Conservation (phyloP, 1,140 invertebrate species). For the Colletes gigas region DNA sequence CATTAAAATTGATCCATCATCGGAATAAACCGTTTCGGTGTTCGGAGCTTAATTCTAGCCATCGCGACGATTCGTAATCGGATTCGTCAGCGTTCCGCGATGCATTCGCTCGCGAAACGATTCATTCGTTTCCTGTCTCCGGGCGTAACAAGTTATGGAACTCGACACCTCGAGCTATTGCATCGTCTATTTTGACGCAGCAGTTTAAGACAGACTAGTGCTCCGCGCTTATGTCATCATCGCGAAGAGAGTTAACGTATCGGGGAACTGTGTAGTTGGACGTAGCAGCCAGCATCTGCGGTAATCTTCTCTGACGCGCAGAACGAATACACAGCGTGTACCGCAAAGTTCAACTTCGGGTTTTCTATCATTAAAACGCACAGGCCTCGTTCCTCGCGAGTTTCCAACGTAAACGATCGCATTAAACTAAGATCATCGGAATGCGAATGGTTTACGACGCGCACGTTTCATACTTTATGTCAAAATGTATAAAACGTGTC, state of each 20-base stretch:
- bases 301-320: conserved; percentile 33
- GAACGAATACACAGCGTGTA: not conserved
- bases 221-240: conserved; percentile 36
- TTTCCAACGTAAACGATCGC: too few relatives aligned
- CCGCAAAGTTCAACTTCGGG: not conserved
- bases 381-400: too few relatives aligned
- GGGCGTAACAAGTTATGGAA: conserved; percentile 17
- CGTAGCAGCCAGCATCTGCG: conserved; percentile 1
- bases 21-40: not conserved
- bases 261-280: conserved; percentile 32
- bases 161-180: conserved; percentile 27
- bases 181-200: conserved; percentile 26
- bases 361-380: conserved; percentile 4
- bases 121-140: not conserved
- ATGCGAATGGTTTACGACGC: too few relatives aligned
- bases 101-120: not conserved
- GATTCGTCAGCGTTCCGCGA: not conserved
- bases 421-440: too few relatives aligned
- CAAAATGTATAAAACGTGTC: too few relatives aligned
- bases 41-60: not conserved
- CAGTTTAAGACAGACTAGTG: conserved; percentile 39
- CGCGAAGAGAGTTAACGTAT: conserved; percentile 21
- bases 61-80: not conserved
- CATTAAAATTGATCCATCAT: not conserved
- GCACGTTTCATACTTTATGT: too few relatives aligned